These are phyloP conservation scores for Phalacrocorax brasilianus DNA, from an alignment of 2,113 vertebrate genomes.

Conservation along the genomic window DNA sequence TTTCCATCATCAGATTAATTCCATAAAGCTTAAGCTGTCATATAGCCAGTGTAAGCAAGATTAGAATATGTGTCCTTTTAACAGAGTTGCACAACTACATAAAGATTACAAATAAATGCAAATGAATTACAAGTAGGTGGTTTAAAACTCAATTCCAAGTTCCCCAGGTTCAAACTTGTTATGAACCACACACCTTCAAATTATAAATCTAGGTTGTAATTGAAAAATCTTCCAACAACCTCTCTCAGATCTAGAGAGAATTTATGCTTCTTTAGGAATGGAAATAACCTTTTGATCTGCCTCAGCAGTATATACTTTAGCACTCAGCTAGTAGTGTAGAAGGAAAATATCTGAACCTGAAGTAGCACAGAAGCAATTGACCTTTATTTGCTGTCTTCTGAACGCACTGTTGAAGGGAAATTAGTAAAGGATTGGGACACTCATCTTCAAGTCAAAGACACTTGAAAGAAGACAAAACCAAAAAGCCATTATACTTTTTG, in stretches of 20 bases:
- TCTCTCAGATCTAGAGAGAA: neutral
- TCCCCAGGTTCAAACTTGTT: neutral
- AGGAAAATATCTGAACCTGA: neutral
- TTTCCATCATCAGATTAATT: neutral
- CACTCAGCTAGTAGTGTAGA: neutral
- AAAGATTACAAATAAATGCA: neutral
- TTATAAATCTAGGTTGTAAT: neutral
- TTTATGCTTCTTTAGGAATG: neutral
- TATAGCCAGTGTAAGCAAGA: neutral
- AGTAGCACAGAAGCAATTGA: neutral
- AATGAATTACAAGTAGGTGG: neutral
- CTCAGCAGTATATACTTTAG: neutral
- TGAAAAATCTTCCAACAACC: neutral
- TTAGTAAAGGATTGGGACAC: neutral
- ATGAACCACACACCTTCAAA: neutral
- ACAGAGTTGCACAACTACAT: neutral
- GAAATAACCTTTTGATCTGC: neutral
- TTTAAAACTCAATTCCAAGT: neutral
- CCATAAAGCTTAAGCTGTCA: neutral
- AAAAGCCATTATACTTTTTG: neutral
- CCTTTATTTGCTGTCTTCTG: neutral
- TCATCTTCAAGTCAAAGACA: neutral
- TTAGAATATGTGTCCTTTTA: neutral
- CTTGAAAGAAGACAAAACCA: neutral
- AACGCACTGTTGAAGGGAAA: neutral